Evolutionary conservation across 2,113 vertebrate genomes (phyloP), one percentile per base, ranked within the genome.

Genomic region (Sceloporus tristichus): DNA sequence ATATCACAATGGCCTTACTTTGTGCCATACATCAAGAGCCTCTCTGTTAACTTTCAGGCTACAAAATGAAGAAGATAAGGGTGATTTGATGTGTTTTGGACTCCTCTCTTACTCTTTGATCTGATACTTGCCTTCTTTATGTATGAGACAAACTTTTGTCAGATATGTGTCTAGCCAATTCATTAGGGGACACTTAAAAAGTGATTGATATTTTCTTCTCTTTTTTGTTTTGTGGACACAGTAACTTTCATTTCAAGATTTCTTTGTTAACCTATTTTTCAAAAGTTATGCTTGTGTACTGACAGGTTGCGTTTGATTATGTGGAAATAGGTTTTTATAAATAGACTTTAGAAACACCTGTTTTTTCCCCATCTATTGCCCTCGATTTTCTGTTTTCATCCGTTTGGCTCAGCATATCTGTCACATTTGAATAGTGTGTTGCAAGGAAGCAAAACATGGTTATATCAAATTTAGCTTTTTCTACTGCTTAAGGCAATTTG

Each of bases 171-270:
- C 4, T 25, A 40, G 21, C 25, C 38, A 2, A 29, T 62, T 48
- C 13, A 42, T 77, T 29, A 40, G 34, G 5, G 78, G 38, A 59
- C 13, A 40, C 53, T n/a, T 27, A 21, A 76, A 66, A 85, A 77
- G 27, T 21, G 40, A 38, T 7, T 68, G 74, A 9, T 91, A 42
- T 81, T 88, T 89, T 29, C 90, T 85, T 21, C 83, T 88, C 16
- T 62, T 77, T 88, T 92, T 85, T 86, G 10, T 75, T 73, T 89
- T 91, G 59, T 38, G 23, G 7, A 27, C 66, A 75, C 16, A 65
- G 14, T 9, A 90, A 16, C 29, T 68, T 16, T 92, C 88, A 85
- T 80, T 89, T 92, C 89, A 65, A 89, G 76, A 75, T 91, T 78
- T 56, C 2, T 2, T 86, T 79, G 80, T 34, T 89, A 79, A 90